Evolutionary conservation across 2,797 vertebrate genomes (phyloP).

Genomic region (Amblyraja radiata): DNA sequence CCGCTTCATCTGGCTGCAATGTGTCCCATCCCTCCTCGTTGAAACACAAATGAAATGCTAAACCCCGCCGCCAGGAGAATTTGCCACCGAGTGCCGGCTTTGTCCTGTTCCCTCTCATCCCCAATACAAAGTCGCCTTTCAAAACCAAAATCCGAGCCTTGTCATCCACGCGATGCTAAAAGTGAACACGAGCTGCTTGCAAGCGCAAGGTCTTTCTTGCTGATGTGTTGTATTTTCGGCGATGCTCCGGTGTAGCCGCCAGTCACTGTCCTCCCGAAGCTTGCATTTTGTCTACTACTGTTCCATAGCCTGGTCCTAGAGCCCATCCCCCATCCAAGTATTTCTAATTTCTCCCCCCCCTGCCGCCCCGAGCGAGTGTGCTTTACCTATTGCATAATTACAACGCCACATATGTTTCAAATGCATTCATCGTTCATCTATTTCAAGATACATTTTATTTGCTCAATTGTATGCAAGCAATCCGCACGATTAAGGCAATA

Average conservation of each 20-base stretch:
- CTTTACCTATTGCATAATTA: not conserved
- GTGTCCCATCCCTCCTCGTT: conserved; percentile 17
- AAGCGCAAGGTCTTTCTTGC: not conserved
- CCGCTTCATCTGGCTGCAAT: not conserved
- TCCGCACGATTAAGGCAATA: too few relatives aligned
- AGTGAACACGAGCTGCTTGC: too few relatives aligned
- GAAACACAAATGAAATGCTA: conserved; percentile 2
- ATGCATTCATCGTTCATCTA: not conserved
- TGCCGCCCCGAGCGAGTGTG: too few relatives aligned
- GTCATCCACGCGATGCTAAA: not conserved
- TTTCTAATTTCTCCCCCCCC: not conserved
- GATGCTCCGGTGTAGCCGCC: not conserved
- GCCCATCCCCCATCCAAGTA: not conserved
- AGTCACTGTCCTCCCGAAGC: not conserved
- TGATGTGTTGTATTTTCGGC: not conserved
- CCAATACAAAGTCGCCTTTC: conserved; percentile 26
- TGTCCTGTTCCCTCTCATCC: conserved; percentile 7
- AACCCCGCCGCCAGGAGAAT: conserved; percentile 23
- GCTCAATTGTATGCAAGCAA: not conserved
- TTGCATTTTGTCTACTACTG: not conserved
- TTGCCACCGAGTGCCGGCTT: not conserved
- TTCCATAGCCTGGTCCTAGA: not conserved
- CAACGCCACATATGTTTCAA: not conserved
- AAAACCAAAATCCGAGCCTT: not conserved
- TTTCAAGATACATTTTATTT: too few relatives aligned